Percentiles rank a stretch among this genome's conserved stretches.
Evolutionary conservation across 2,888 invertebrate genomes (phyloP).

Genomic region (Habrosyne pyritoides): DNA sequence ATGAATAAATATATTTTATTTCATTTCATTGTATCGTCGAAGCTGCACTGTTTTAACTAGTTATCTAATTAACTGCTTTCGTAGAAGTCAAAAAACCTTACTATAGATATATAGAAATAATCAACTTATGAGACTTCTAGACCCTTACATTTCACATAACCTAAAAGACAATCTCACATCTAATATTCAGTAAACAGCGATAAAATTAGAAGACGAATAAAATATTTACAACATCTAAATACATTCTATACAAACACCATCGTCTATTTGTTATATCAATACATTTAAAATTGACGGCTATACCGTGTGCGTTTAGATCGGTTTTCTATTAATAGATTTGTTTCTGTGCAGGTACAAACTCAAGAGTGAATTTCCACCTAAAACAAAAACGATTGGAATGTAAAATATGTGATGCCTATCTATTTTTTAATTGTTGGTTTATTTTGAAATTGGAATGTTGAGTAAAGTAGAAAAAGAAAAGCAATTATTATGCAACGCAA

Average conservation of each 20-base stretch:
- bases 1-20: no score
- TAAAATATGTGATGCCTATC: not conserved
- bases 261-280: not conserved
- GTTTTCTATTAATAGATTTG: not conserved
- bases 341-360: not conserved
- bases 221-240: not conserved
- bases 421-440: constrained; percentile 1
- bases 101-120: no score
- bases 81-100: no score
- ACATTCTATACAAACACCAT: not conserved
- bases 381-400: not conserved
- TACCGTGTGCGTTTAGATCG: not conserved
- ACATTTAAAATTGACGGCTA: not conserved
- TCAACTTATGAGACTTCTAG: no score
- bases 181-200: no score
- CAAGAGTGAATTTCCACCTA: not conserved
- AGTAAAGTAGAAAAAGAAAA: not conserved
- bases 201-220: not conserved
- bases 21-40: no score
- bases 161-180: no score
- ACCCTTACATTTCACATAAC: no score
- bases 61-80: no score
- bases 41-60: no score
- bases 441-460: not conserved
- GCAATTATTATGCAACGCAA: not conserved